These are phyloP conservation scores for Halesus radiatus DNA, from an alignment of 1,140 invertebrate genomes.

Conservation along the genomic window DNA sequence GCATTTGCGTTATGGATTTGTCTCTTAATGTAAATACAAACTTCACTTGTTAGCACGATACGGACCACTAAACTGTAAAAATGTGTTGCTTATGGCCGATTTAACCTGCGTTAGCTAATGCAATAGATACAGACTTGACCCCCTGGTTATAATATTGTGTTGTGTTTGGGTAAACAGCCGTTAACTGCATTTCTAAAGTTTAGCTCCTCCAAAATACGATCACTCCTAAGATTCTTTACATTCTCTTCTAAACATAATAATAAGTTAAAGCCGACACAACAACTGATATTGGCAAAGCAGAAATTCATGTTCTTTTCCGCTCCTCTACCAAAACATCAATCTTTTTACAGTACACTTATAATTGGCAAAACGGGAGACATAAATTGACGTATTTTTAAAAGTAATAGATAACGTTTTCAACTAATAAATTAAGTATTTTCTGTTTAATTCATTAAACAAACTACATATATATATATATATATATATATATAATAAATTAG, in stretches of 20 bases:
- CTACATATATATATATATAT: too few species aligned
- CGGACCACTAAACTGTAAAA: too few species aligned
- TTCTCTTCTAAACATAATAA: conserved; percentile 9
- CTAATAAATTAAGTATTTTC: conserved; percentile 37
- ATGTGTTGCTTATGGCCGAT: too few species aligned
- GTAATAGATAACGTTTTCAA: conserved; percentile 24
- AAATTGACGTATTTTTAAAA: conserved; percentile 37
- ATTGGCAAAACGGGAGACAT: conserved; percentile 57
- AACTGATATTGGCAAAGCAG: neutral
- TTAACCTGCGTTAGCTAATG: too few species aligned
- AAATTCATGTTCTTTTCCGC: neutral
- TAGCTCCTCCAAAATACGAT: neutral
- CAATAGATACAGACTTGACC: too few species aligned
- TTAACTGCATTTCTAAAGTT: too few species aligned
- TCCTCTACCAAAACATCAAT: conserved; percentile 19
- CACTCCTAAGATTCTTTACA: neutral
- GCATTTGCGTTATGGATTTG: too few species aligned
- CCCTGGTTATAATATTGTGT: too few species aligned
- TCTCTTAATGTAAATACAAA: too few species aligned
- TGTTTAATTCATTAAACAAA: conserved; percentile 10
- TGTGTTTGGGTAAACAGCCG: too few species aligned
- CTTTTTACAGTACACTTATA: conserved; percentile 54
- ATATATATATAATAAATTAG: too few species aligned
- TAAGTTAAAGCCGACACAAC: conserved; percentile 3
- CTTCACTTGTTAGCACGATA: too few species aligned